phyloP scores from a whole-genome alignment of 1,140 invertebrate species.

The Mycetomoellerius zeteki region DNA sequence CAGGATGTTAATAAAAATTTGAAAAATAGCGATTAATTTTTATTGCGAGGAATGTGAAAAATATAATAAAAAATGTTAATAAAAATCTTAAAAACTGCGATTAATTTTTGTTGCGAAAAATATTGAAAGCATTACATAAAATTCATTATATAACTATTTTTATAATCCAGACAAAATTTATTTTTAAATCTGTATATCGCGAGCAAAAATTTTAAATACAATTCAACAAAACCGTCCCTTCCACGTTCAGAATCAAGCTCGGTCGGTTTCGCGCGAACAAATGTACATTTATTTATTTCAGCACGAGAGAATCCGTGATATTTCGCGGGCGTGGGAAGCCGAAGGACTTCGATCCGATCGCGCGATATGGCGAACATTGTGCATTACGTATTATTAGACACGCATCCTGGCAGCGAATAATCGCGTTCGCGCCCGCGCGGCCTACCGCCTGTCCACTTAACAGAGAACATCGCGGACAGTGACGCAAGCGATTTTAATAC shows the following conservation, averaged over 20 bases:
- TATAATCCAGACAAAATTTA: no score
- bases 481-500: constrained; percentile 62
- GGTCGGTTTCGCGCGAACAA: background rate
- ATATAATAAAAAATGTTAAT: no score
- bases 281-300: constrained; percentile 14
- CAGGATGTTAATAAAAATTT: no score
- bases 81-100: no score
- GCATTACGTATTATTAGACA: constrained; percentile 61
- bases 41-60: no score
- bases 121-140: no score
- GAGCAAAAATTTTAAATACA: no score
- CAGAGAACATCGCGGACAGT: constrained; percentile 47
- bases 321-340: constrained; percentile 35
- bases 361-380: constrained; percentile 44
- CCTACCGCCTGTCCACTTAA: constrained; percentile 57
- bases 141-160: no score
- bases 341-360: constrained; percentile 57
- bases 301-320: background rate
- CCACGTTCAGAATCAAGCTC: background rate
- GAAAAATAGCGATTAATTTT: no score
- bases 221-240: no score
- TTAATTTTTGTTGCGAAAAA: no score
- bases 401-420: constrained; percentile 58
- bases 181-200: no score
- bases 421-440: constrained; percentile 15